A percentile compares a stretch with the other conserved stretches of the same genome.
Evolutionary conservation across 2,113 vertebrate species (phyloP).

Genomic region (Actenoides lindsayi): DNA sequence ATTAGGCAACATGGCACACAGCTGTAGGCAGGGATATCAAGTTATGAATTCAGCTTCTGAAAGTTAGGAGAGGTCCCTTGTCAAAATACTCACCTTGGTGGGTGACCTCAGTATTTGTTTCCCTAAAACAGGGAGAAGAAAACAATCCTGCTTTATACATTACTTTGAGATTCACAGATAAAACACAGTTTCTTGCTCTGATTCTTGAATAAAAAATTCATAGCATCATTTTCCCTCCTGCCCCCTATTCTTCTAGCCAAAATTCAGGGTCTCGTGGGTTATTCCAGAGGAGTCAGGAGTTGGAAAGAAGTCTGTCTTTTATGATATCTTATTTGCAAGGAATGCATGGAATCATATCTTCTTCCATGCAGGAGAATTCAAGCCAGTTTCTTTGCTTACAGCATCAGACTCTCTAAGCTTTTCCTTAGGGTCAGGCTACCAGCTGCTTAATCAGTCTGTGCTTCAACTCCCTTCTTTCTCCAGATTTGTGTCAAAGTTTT

Average conservation of each 20-base stretch:
- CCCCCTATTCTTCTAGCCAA: background rate
- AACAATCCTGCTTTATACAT: background rate
- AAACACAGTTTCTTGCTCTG: background rate
- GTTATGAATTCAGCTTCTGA: background rate
- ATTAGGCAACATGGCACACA: background rate
- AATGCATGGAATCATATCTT: background rate
- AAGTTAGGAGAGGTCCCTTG: background rate
- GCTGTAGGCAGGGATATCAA: background rate
- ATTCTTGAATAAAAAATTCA: constrained; percentile 26
- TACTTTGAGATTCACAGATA: constrained; percentile 11
- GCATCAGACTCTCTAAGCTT: background rate
- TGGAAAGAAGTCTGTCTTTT: background rate
- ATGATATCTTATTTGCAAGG: background rate
- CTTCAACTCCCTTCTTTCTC: background rate
- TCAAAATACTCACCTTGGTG: background rate
- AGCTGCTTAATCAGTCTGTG: constrained; percentile 18
- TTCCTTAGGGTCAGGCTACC: constrained; percentile 23
- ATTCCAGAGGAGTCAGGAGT: background rate
- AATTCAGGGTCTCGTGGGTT: background rate
- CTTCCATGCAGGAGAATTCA: background rate
- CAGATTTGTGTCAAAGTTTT: background rate
- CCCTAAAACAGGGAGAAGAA: background rate
- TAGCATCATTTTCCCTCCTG: background rate
- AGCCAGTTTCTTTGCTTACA: constrained; percentile 15
- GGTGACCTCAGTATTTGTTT: background rate